These are phyloP conservation scores for Nothoprocta perdicaria DNA, from an alignment of 2,113 vertebrate species.

Conservation along the genomic window DNA sequence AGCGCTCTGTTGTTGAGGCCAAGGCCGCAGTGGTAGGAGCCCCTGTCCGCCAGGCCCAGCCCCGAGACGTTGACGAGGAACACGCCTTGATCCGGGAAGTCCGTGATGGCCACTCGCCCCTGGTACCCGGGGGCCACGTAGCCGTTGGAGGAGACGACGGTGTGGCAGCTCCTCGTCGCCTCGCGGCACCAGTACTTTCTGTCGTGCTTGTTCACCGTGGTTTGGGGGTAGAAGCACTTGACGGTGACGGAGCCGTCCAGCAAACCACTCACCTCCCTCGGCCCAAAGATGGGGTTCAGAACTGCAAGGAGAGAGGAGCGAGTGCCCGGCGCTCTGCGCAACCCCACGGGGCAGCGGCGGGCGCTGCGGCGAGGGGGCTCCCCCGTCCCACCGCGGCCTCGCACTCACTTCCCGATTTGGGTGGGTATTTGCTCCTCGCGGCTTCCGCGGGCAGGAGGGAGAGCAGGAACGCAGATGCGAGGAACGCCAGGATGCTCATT, in stretches of 20 bases:
- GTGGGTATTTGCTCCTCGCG: background rate
- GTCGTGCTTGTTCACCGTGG: slow-evolving; percentile 49
- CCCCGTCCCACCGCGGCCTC: fast-evolving
- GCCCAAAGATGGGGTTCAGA: slow-evolving; percentile 75
- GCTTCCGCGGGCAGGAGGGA: slow-evolving; percentile 16
- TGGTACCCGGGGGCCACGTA: background rate
- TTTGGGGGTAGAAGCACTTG: slow-evolving; percentile 75
- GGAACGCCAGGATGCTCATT: background rate
- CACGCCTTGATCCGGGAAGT: slow-evolving; percentile 1
- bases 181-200: slow-evolving; percentile 79
- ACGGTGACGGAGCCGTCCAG: background rate
- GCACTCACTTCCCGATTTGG: background rate
- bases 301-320: background rate
- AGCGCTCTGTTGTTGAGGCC: slow-evolving; percentile 60
- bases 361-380: fast-evolving
- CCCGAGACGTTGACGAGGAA: slow-evolving; percentile 51
- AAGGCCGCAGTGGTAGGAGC: slow-evolving; percentile 75
- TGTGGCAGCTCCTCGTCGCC: background rate
- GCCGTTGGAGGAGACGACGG: slow-evolving; percentile 3
- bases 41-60: background rate
- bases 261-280: slow-evolving; percentile 21
- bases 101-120: slow-evolving; percentile 37
- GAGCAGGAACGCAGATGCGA: slow-evolving; percentile 31
- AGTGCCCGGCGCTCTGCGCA: fast-evolving
- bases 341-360: fast-evolving